Base-by-base conservation (phyloP, 1,140 invertebrate species). In the Dreissena polymorpha region DNA sequence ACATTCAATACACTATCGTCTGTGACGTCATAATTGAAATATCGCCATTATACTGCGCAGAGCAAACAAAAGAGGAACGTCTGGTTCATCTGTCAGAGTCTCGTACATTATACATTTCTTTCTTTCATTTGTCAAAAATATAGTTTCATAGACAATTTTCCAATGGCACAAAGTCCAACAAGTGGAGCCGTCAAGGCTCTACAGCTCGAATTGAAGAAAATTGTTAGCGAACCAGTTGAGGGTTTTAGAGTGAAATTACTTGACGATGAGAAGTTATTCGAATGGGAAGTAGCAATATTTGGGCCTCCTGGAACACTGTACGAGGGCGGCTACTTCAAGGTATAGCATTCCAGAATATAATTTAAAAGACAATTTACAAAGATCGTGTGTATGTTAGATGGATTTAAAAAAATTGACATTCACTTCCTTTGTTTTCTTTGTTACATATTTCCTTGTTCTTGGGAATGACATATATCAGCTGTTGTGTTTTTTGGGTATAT, bases 271-370 rank as follows among this genome's bases (percentile, higher is more conserved):
- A 99, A 99, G 95, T 95, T 99, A 87, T 99, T 99, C 94, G 98
- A 99, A 94, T 99, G 99, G 99, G 98, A 97, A 94, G 99, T 99
- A 69, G 99, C 98, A 68, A 93, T 93, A 91, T 99, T 99, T 93
- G 99, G 99, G 83, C 99, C 99, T 49, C 99, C 99, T 70, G 97
- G 99, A 89, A 99, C 99, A 10, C 94, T 99, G 5, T 99, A 99
- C 91, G 91, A 99, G 95, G 99, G 98, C 88, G 99, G 99, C 89
- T 99, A 99, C 95, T 99, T 99, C 94, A 99, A 99, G 96, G 98
- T 93, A 65, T 73, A 63, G 3, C 2, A 2, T 39, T 39, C 39
- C 39, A 39, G 2, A 39, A 39, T 39, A 39, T 39, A 8, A 39
- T 39, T 39, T 8, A 39, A 5, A 5, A 39, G 2, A 39, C 8